Base-by-base conservation (phyloP, 2,888 invertebrate genomes). In the Polydrusus pterygomalis region DNA sequence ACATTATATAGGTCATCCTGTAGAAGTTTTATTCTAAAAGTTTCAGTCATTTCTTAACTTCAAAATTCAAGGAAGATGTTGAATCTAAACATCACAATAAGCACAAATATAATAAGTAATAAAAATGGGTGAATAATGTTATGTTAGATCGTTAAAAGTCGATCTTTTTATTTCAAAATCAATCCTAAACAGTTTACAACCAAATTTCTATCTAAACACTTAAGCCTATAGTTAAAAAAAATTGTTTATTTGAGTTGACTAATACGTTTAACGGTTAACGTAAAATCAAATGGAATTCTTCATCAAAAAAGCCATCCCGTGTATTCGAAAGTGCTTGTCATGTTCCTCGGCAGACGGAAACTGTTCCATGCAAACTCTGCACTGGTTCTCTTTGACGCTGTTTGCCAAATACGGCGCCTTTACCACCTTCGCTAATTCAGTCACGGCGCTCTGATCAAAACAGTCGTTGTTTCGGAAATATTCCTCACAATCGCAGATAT, bases 271-370 rank as follows among this genome's bases (percentile, higher is more conserved):
- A 30, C 25, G 20, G 9, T 60, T 11, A 60, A 17, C 60, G 25
- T 58, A 25, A 60, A 60, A 13, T 43, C 15, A 74, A 69, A 74
- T 38, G 25, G 78, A 79, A 78, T 92, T 89, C 43, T 81, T 85
- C 82, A 88, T 88, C 43, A 93, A 85, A 85, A 95, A 95, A 0
- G 95, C 95, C 95, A 95, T 95, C 0, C 95, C 95, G 86, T 96
- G 95, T 3, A 91, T 91, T 81, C 95, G 88, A 82, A 93, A 91
- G 86, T 95, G 95, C 82, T 92, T 92, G 81, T 92, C 91, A 56
- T 94, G 88, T 47, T 91, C 89, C 47, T 89, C 87, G 45, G 90
- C 86, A 82, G 90, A 89, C 25, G 90, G 89, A 85, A 94, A 95
- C 77, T 90, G 88, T 65, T 91, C 90, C 82, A 91, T 91, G 84